These are phyloP conservation scores for Neopipo cinnamomea DNA, from an alignment of 2,113 vertebrate genomes.

Conservation along the genomic window DNA sequence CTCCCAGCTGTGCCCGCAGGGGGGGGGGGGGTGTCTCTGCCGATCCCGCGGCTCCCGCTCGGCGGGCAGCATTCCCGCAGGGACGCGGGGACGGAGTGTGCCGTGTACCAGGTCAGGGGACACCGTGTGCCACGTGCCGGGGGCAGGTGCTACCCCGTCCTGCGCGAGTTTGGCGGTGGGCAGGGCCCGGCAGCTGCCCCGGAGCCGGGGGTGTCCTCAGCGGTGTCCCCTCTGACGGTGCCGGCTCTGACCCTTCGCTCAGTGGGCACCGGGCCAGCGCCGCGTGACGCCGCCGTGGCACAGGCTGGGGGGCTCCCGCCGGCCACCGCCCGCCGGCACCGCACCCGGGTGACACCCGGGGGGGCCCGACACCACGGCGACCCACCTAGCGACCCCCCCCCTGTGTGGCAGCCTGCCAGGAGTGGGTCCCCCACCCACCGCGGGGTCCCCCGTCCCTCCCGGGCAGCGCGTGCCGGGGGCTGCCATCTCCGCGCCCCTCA, in stretches of 20 bases:
- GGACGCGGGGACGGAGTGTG: neutral
- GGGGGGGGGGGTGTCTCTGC: neutral
- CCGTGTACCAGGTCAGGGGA: neutral
- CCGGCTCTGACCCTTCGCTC: constrained; percentile 18
- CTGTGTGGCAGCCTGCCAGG: neutral
- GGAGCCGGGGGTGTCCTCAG: neutral
- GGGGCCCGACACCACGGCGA: neutral
- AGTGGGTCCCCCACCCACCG: neutral
- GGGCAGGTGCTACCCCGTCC: neutral
- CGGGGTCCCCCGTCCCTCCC: accelerated
- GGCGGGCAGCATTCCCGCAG: neutral
- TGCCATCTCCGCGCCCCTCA: accelerated
- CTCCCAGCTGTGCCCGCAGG: neutral
- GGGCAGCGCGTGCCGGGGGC: accelerated
- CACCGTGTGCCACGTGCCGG: neutral
- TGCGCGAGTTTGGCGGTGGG: neutral
- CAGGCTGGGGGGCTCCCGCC: neutral
- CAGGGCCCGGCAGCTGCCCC: neutral
- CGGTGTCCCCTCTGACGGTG: neutral
- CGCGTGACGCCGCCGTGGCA: neutral
- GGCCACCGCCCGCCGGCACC: neutral
- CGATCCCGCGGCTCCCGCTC: accelerated
- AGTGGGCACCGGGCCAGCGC: neutral
- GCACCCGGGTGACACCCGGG: neutral
- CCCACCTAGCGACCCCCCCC: no score